phyloP scores from a whole-genome alignment of 2,888 invertebrate species.

The Biston betularia region DNA sequence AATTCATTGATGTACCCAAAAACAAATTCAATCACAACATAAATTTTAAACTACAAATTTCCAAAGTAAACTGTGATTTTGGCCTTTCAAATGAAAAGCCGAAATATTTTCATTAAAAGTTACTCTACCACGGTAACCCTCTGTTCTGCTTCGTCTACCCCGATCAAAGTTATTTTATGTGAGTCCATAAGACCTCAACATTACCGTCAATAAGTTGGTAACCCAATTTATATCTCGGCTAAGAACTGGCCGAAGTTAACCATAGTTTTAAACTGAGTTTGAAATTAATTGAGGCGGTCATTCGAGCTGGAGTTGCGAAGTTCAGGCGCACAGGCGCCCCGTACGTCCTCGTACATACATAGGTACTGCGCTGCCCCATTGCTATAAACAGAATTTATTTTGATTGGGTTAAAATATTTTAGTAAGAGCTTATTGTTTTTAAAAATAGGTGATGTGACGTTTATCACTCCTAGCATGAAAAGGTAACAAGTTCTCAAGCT shows the following conservation, averaged over 20 bases:
- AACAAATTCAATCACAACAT: constrained; percentile 18
- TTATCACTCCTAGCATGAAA: no score
- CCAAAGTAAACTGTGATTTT: constrained; percentile 14
- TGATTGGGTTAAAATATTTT: neutral
- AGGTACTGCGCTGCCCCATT: constrained; percentile 1
- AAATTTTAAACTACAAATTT: constrained; percentile 14
- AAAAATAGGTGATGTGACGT: neutral
- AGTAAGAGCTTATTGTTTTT: neutral
- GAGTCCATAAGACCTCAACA: constrained; percentile 35
- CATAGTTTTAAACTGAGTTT: constrained; percentile 64
- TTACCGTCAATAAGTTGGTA: constrained; percentile 50
- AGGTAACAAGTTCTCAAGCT: no score
- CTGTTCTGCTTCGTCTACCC: constrained; percentile 34
- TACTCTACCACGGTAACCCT: constrained; percentile 7
- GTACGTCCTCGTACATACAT: constrained; percentile 19
- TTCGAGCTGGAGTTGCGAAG: constrained; percentile 54
- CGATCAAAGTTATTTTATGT: constrained; percentile 37
- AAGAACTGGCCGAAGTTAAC: constrained; percentile 47
- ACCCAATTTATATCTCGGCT: constrained; percentile 53
- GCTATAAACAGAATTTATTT: neutral
- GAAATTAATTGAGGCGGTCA: constrained; percentile 65
- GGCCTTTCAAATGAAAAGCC: constrained; percentile 12
- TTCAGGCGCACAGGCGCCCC: constrained; percentile 32
- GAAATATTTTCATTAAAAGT: constrained; percentile 23
- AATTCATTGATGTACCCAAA: neutral